A percentile compares a stretch with the other conserved stretches of the same genome.
These are phyloP conservation scores for Drosophila takahashii DNA, from an alignment of 1,140 invertebrate genomes.

Conservation along the genomic window DNA sequence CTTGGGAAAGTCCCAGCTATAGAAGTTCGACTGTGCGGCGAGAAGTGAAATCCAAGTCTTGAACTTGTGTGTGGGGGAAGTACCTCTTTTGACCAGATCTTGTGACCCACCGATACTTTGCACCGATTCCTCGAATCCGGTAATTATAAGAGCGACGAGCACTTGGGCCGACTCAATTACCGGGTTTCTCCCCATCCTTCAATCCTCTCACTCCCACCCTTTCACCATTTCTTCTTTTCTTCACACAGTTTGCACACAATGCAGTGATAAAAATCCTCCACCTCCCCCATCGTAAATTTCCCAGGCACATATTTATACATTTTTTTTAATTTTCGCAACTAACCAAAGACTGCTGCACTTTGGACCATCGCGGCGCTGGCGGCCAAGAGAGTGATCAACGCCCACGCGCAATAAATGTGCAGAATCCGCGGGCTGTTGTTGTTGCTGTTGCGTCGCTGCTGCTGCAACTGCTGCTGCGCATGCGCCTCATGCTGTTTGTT, in stretches of 20 bases:
- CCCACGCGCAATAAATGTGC: slow-evolving; percentile 62
- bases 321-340: slow-evolving; percentile 33
- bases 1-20: slow-evolving; percentile 16
- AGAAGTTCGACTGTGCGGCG: slow-evolving; percentile 5
- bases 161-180: slow-evolving; percentile 25
- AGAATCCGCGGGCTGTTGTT: slow-evolving; percentile 53
- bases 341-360: slow-evolving; percentile 72
- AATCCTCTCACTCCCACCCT: slow-evolving; percentile 5
- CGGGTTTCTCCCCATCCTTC: slow-evolving; percentile 1
- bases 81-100: slow-evolving; percentile 19
- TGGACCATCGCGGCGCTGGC: slow-evolving; percentile 68
- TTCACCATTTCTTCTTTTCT: slow-evolving; percentile 28
- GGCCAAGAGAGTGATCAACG: slow-evolving; percentile 55
- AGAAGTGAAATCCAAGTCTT: slow-evolving; percentile 38
- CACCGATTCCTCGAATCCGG: slow-evolving; percentile 28
- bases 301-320: slow-evolving; percentile 16
- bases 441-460: slow-evolving; percentile 23
- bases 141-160: slow-evolving; percentile 15
- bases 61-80: slow-evolving; percentile 22
- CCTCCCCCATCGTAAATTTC: slow-evolving; percentile 6
- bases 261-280: slow-evolving; percentile 14
- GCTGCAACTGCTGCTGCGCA: slow-evolving; percentile 43
- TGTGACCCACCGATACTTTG: slow-evolving; percentile 13
- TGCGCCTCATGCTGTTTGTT: slow-evolving; percentile 12
- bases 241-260: slow-evolving; percentile 52